Evolutionary conservation across 2,797 vertebrate species (phyloP).

Genomic region (Sitta carolinensis): DNA sequence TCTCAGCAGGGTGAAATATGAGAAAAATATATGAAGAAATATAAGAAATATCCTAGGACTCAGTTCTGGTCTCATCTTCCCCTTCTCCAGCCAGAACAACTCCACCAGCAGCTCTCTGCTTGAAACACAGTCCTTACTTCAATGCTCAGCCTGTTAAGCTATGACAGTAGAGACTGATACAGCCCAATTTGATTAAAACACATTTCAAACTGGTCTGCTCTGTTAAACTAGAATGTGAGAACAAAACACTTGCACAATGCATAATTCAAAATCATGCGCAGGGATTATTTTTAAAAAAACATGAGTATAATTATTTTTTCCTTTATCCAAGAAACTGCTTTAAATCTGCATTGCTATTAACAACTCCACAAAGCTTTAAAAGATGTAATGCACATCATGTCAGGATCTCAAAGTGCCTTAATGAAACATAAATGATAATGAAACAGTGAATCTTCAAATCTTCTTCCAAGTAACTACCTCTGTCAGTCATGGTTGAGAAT

Average conservation of each 20-base stretch:
- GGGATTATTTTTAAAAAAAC: background rate
- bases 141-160: background rate
- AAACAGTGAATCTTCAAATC: background rate
- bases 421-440: background rate
- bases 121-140: background rate
- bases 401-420: background rate
- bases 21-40: background rate
- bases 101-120: background rate
- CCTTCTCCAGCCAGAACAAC: background rate
- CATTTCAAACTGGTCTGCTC: background rate
- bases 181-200: background rate
- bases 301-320: background rate
- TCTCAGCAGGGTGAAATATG: background rate
- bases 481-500: background rate
- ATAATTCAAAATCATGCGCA: background rate
- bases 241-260: background rate
- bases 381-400: background rate
- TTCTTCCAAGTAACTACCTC: background rate
- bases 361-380: background rate
- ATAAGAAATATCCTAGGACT: background rate
- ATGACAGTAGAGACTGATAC: background rate
- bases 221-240: background rate
- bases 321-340: background rate
- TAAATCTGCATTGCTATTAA: background rate
- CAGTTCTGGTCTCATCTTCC: background rate